Conservation (phyloP, 1,140 invertebrate species). For the Drosophila serrata region DNA sequence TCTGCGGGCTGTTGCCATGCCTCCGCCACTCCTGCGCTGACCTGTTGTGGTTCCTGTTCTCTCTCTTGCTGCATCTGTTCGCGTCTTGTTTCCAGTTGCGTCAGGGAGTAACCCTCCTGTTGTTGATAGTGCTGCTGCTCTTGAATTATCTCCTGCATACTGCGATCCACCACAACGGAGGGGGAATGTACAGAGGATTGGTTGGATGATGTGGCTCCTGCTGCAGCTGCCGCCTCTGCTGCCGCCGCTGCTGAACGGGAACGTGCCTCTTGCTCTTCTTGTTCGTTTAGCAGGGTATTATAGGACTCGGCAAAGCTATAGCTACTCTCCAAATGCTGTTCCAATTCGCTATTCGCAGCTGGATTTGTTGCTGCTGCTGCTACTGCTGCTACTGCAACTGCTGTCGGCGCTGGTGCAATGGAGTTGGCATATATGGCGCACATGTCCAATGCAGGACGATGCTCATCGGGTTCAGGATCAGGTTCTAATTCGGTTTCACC, state of each 20-base stretch:
- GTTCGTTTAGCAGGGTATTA: conserved; percentile 71
- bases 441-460: conserved; percentile 2
- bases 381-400: conserved; percentile 1
- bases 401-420: background rate
- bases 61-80: conserved; percentile 66
- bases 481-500: conserved; percentile 20
- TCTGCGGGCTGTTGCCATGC: conserved; percentile 42
- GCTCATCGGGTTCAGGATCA: conserved; percentile 28
- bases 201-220: conserved; percentile 5
- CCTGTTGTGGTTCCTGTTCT: conserved; percentile 13
- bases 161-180: conserved; percentile 41
- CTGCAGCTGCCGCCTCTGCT: background rate
- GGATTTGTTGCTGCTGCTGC: background rate
- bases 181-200: conserved; percentile 15
- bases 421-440: conserved; percentile 35
- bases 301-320: conserved; percentile 84
- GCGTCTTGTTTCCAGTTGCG: conserved; percentile 76
- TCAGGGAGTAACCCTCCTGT: conserved; percentile 80
- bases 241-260: conserved; percentile 17
- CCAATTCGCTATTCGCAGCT: conserved; percentile 9
- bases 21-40: background rate
- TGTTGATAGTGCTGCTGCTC: conserved; percentile 82
- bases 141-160: conserved; percentile 71
- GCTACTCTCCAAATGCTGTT: conserved; percentile 55
- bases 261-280: conserved; percentile 39